Evolutionary conservation across 2,888 invertebrate genomes (phyloP).

Genomic region (Autographa gamma): DNA sequence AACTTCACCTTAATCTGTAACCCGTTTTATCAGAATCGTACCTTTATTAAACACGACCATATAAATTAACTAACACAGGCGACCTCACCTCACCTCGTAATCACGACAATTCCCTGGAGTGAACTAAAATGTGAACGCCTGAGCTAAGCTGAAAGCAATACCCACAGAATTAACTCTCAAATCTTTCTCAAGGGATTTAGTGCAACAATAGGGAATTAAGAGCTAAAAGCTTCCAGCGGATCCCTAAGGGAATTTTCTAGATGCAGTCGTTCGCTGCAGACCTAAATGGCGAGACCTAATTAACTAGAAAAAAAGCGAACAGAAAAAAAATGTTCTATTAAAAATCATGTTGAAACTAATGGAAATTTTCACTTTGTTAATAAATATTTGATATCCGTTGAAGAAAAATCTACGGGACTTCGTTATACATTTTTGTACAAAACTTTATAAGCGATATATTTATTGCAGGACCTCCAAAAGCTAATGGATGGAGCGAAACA

Average conservation of each 20-base stretch:
- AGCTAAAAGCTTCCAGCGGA: conserved; percentile 10
- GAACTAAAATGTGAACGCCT: conserved; percentile 45
- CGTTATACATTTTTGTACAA: conserved; percentile 3
- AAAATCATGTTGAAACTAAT: not conserved
- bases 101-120: conserved; percentile 38
- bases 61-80: conserved; percentile 10
- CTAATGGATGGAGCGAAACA: conserved; percentile 70
- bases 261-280: conserved; percentile 25
- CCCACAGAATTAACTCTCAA: conserved; percentile 38
- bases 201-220: conserved; percentile 30
- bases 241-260: conserved; percentile 42
- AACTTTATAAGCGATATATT: not conserved
- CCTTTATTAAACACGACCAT: not conserved
- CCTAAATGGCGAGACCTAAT: not conserved
- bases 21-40: not conserved
- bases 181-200: conserved; percentile 41
- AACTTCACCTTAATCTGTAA: not conserved
- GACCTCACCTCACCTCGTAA: conserved; percentile 25
- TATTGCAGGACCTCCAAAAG: conserved; percentile 73
- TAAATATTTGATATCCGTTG: no score
- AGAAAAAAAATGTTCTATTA: not conserved
- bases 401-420: no score
- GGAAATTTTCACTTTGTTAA: no score
- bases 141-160: conserved; percentile 37
- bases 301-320: not conserved